Evolutionary conservation across 1,140 invertebrate genomes (phyloP).

Genomic region (Hyphantria cunea): DNA sequence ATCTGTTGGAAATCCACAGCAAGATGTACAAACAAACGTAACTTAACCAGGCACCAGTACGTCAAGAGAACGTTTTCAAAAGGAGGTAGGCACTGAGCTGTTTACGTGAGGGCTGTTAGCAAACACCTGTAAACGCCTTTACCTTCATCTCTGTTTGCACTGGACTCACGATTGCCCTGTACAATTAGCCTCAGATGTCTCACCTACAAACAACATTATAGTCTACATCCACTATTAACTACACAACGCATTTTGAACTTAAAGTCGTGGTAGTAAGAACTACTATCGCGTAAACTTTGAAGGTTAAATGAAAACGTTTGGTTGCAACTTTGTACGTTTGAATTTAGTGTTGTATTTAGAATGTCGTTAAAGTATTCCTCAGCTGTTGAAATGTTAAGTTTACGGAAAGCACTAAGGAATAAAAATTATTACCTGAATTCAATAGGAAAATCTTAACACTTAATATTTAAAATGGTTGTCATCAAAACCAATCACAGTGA

Average conservation of each 20-base stretch:
- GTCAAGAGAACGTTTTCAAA: slow-evolving; percentile 34
- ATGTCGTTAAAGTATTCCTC: slow-evolving; percentile 25
- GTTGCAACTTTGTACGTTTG: slow-evolving; percentile 22
- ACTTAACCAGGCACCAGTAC: slow-evolving; percentile 24
- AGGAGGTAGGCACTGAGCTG: slow-evolving; percentile 60
- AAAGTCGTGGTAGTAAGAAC: not conserved
- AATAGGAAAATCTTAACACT: no score
- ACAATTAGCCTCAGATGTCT: slow-evolving; percentile 68
- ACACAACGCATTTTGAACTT: not conserved
- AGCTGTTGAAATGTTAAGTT: slow-evolving; percentile 13
- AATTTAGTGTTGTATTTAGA: slow-evolving; percentile 23
- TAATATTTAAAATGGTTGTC: no score
- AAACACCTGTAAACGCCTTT: slow-evolving; percentile 71
- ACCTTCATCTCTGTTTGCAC: slow-evolving; percentile 56
- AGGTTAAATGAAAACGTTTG: slow-evolving; percentile 13
- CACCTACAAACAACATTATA: slow-evolving; percentile 48
- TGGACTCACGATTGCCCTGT: slow-evolving; percentile 61
- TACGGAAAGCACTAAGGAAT: no score
- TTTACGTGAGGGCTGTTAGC: slow-evolving; percentile 71
- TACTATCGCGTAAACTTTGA: not conserved
- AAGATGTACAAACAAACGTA: slow-evolving; percentile 29
- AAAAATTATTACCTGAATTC: no score
- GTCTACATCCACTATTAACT: slow-evolving; percentile 7
- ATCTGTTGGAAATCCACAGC: not conserved
- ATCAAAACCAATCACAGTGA: no score